Base-by-base conservation (phyloP, 1,140 invertebrate species). In the Orius laevigatus region DNA sequence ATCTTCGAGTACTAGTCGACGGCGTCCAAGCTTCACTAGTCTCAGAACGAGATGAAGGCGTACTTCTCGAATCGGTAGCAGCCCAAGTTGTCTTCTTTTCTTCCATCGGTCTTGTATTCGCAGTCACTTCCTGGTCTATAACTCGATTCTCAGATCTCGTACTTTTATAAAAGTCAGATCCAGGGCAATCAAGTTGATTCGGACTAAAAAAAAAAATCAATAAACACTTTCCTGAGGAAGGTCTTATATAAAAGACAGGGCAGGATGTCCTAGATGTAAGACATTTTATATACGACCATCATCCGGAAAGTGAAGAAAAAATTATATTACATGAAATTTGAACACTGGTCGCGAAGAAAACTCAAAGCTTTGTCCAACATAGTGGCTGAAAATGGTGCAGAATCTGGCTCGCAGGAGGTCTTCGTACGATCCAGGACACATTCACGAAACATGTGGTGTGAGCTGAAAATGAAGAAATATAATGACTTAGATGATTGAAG, bases 301-400 rank as follows among this genome's bases (percentile, higher is more conserved):
- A n/a, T n/a, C n/a, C n/a, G n/a, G n/a, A n/a, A n/a, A n/a, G n/a
- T n/a, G n/a, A n/a, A n/a, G n/a, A n/a, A n/a, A n/a, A 25, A 25
- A 25, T 8, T 4, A 25, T 25, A 66, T 68, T 61, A 74, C 73
- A 71, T 68, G 50, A 72, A 74, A 55, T 72, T 72, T 33, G 64
- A 60, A 56, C 73, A 75, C 54, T 74, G 70, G 50, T 74, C 71
- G 51, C 70, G 67, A 1, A 74, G 59, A 51, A 75, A 73, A 50
- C 65, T 70, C 12, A 75, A 58, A 2, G 72, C 72, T 54, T 74
- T 73, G 49, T 74, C 71, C 10, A 75, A 60, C 32, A 72, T 67
- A 53, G 73, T 69, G 18, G 60, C 56, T 0, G 72, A 66, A 53
- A 73, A 75, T 52, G 61, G 63, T 52, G 66, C 63, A 1, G 61